Percentiles rank a stretch among this genome's conserved stretches.
These are phyloP conservation scores for Phymorhynchus buccinoides DNA, from an alignment of 1,140 invertebrate genomes.

Conservation along the genomic window DNA sequence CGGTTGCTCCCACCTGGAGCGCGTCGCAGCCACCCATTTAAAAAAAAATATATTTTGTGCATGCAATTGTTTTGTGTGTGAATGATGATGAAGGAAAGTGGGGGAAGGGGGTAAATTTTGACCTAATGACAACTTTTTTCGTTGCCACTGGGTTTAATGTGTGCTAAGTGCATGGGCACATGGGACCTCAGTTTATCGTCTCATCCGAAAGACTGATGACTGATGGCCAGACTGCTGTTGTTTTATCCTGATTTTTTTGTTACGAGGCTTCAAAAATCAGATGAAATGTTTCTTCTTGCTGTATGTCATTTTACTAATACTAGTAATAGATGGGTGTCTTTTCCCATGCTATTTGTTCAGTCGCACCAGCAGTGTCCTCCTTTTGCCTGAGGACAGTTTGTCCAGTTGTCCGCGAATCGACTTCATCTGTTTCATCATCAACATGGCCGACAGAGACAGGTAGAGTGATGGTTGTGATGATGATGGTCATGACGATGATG, in stretches of 20 bases:
- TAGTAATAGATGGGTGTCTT: not conserved
- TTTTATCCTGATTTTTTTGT: not conserved
- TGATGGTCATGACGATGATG: too few species aligned
- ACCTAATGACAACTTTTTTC: too few species aligned
- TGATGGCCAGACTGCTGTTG: not conserved
- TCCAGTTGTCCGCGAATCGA: conserved; percentile 37
- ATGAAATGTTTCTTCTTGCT: not conserved
- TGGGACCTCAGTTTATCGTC: too few species aligned
- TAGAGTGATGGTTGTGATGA: not conserved
- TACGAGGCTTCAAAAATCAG: too few species aligned
- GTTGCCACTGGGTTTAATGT: too few species aligned
- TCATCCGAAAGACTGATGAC: not conserved
- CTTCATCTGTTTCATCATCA: conserved; percentile 41
- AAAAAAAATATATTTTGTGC: too few species aligned
- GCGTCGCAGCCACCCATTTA: too few species aligned
- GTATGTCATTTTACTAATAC: not conserved
- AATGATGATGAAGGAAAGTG: too few species aligned
- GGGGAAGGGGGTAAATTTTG: too few species aligned
- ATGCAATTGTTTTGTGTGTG: too few species aligned
- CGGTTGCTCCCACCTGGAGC: too few species aligned
- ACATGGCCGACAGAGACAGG: conserved; percentile 40
- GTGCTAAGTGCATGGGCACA: too few species aligned
- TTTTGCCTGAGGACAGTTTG: conserved; percentile 33
- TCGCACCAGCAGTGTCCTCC: conserved; percentile 38
- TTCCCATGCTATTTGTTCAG: not conserved